These are phyloP conservation scores for Rhaphigaster nebulosa DNA, from an alignment of 2,888 invertebrate genomes.

Conservation along the genomic window DNA sequence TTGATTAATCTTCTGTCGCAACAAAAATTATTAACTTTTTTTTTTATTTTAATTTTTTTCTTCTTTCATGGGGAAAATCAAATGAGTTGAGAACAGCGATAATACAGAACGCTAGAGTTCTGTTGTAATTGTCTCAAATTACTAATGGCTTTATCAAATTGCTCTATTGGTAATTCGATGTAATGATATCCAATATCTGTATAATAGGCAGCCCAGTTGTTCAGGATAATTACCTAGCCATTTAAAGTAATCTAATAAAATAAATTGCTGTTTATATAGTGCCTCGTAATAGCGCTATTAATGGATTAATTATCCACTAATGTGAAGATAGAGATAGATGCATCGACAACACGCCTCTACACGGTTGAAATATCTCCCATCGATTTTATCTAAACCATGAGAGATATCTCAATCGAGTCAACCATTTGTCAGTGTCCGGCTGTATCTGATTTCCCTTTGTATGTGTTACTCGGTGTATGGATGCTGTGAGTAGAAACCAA, in stretches of 20 bases:
- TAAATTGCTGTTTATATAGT: neutral
- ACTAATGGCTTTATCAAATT: neutral
- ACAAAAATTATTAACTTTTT: too few species aligned
- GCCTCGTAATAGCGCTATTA: neutral
- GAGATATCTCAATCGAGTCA: slow-evolving; percentile 5
- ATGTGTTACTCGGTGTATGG: neutral
- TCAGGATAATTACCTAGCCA: neutral
- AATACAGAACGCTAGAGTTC: too few species aligned
- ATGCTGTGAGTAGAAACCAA: neutral
- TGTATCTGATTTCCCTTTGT: slow-evolving; percentile 9
- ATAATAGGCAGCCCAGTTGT: neutral
- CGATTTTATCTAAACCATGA: slow-evolving; percentile 13
- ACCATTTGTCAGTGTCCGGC: neutral
- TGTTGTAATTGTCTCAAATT: neutral
- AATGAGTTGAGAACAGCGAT: too few species aligned
- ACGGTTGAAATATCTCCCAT: neutral
- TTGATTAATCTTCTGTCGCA: too few species aligned
- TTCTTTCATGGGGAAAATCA: too few species aligned
- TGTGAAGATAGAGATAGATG: neutral
- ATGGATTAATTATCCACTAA: neutral
- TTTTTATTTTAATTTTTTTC: too few species aligned
- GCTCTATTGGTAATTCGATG: neutral
- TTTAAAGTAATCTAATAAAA: slow-evolving; percentile 7
- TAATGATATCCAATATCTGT: neutral
- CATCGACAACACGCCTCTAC: neutral